A percentile compares a stretch with the other conserved stretches of the same genome.
Evolutionary conservation across 2,797 vertebrate species (phyloP).

Genomic region (Myiotriccus ornatus): DNA sequence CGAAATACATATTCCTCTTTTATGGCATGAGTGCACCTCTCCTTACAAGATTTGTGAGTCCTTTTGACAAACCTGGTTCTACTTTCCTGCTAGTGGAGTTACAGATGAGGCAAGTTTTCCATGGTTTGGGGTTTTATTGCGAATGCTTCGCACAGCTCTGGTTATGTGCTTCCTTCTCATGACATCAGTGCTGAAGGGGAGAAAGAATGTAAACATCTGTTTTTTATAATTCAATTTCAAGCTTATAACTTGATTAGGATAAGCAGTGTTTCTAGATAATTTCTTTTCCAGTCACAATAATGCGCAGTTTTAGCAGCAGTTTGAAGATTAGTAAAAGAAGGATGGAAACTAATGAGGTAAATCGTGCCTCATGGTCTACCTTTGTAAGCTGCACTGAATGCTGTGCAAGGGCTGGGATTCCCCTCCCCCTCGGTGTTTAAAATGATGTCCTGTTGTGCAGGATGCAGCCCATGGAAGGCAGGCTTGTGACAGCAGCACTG

Average conservation of each 20-base stretch:
- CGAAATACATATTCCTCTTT: background rate
- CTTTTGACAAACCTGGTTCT: conserved; percentile 34
- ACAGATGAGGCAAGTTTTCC: conserved; percentile 57
- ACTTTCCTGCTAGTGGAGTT: conserved; percentile 36
- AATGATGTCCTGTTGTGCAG: rapidly evolving
- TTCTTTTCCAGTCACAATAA: conserved; percentile 73
- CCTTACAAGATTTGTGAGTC: background rate
- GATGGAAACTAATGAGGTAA: conserved; percentile 28
- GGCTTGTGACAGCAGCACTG: background rate
- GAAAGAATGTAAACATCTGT: conserved; percentile 79
- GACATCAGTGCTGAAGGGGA: conserved; percentile 70
- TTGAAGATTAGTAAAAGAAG: conserved; percentile 30
- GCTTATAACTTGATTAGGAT: conserved; percentile 76
- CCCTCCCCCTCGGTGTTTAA: background rate
- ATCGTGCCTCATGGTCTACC: background rate
- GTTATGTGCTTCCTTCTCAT: conserved; percentile 72
- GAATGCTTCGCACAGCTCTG: conserved; percentile 34
- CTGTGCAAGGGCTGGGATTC: background rate
- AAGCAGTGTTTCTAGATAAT: conserved; percentile 67
- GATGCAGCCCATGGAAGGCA: background rate
- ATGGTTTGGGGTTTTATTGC: conserved; percentile 56
- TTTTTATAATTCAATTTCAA: conserved; percentile 75
- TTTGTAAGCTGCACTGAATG: background rate
- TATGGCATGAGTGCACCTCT: background rate
- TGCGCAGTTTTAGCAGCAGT: conserved; percentile 47